phyloP scores from a whole-genome alignment of 2,888 invertebrate species.

The Erebia palarica region DNA sequence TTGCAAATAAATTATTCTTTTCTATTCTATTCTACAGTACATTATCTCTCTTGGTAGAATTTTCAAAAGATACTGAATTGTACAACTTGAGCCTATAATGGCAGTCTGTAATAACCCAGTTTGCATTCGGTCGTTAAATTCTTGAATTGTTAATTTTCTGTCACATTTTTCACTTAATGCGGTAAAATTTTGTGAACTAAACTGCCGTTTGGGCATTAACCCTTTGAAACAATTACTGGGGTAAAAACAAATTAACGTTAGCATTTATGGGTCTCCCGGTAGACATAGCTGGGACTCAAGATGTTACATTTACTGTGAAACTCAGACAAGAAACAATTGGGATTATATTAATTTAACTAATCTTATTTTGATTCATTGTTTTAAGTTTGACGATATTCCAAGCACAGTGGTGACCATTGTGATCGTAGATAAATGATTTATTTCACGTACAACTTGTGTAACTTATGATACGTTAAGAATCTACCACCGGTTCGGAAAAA shows the following conservation, averaged over 20 bases:
- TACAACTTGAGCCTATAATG: too few species aligned
- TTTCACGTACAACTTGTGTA: too few species aligned
- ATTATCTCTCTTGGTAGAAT: too few species aligned
- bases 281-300: slow-evolving; percentile 3
- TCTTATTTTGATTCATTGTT: not conserved
- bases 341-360: not conserved
- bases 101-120: too few species aligned
- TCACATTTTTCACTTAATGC: not conserved
- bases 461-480: too few species aligned
- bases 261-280: not conserved
- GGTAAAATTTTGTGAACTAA: not conserved
- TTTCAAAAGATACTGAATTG: too few species aligned
- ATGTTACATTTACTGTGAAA: not conserved
- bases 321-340: not conserved
- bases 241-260: slow-evolving; percentile 14
- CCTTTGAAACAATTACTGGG: slow-evolving; percentile 16
- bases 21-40: too few species aligned
- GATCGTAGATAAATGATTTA: too few species aligned
- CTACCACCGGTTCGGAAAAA: too few species aligned
- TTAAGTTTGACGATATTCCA: not conserved
- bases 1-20: too few species aligned
- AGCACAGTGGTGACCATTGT: not conserved
- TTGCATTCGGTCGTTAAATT: too few species aligned
- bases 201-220: not conserved
- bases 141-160: too few species aligned